Conservation (phyloP, 2,797 vertebrate species). For the Cercopithecus diana region DNA sequence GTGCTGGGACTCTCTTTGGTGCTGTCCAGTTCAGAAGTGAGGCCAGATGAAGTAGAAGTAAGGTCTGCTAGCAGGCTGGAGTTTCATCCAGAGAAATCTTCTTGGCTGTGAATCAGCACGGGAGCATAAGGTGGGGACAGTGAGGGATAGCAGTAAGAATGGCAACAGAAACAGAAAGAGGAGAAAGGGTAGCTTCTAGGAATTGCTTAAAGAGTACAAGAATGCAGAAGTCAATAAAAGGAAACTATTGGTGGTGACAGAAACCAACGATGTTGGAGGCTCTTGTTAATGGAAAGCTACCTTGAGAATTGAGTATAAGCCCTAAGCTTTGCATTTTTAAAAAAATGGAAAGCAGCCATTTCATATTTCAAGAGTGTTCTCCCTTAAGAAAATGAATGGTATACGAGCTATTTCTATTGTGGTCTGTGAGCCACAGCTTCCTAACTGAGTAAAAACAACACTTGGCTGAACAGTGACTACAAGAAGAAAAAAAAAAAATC, state of each 20-base stretch:
- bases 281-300: not conserved
- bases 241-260: not conserved
- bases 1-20: not conserved
- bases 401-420: not conserved
- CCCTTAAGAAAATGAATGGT: not conserved
- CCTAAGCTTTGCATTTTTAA: not conserved
- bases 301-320: not conserved
- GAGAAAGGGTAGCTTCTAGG: not conserved
- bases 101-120: not conserved
- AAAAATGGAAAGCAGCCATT: not conserved
- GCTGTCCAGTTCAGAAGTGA: not conserved
- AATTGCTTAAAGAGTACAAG: not conserved
- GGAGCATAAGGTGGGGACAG: not conserved
- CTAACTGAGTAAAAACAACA: not conserved
- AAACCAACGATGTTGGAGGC: not conserved
- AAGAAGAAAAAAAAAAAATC: conserved; percentile 1
- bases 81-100: not conserved
- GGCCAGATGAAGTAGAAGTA: not conserved
- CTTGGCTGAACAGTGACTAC: not conserved
- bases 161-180: not conserved
- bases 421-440: not conserved
- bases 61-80: not conserved
- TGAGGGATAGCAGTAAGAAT: not conserved
- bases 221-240: not conserved
- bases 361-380: conserved; percentile 13